These are phyloP conservation scores for Chaetops frenatus DNA, from an alignment of 2,113 vertebrate species.

Conservation along the genomic window DNA sequence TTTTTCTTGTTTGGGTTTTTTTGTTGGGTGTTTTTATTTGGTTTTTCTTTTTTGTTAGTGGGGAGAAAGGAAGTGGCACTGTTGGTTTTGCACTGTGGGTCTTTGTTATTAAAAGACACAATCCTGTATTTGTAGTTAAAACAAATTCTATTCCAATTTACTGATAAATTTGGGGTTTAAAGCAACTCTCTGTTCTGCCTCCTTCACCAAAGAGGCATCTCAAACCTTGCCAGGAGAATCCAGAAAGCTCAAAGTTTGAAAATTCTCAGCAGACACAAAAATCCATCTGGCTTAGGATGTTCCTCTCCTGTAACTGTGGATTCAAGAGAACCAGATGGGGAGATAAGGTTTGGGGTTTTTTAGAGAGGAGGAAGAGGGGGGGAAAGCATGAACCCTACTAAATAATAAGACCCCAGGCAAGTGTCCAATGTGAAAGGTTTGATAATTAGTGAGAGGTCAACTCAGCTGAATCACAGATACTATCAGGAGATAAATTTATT, in stretches of 20 bases:
- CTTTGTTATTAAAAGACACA: neutral
- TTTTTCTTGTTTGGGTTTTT: no score
- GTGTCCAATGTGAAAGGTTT: neutral
- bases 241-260: neutral
- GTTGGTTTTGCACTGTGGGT: neutral
- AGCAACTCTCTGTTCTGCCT: neutral
- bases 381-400: rapidly evolving
- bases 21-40: no score
- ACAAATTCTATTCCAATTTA: neutral
- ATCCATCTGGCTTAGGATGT: neutral
- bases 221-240: neutral
- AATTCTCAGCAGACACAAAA: neutral
- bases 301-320: neutral
- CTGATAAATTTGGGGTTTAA: neutral
- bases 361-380: neutral
- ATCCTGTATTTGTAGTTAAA: neutral
- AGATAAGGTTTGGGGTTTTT: rapidly evolving
- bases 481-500: neutral
- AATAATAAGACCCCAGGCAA: neutral
- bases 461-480: neutral
- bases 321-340: neutral
- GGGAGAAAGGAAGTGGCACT: no score
- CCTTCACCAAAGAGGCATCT: neutral
- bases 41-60: no score
- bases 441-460: neutral